Conservation (phyloP, 2,113 vertebrate genomes). For the Penelope pileata region DNA sequence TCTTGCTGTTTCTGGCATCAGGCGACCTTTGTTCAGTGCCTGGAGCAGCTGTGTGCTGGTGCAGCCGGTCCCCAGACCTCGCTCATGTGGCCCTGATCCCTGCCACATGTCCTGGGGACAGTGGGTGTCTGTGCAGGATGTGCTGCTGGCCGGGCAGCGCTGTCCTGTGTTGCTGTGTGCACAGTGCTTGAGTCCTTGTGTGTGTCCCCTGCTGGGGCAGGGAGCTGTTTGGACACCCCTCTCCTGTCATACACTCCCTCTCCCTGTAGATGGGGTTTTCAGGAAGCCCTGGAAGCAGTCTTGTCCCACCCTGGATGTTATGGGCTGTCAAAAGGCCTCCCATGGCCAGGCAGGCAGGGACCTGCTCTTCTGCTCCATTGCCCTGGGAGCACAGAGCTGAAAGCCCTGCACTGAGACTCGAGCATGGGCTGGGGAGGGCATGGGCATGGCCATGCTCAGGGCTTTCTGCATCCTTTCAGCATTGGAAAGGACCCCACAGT, state of each 20-base stretch:
- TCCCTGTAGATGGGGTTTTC: neutral
- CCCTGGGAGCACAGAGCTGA: neutral
- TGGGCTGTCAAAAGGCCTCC: neutral
- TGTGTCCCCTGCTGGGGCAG: too few relatives aligned
- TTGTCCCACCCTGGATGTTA: neutral
- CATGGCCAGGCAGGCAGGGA: too few relatives aligned
- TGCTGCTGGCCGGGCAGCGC: neutral
- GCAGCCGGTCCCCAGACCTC: neutral
- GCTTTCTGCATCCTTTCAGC: neutral
- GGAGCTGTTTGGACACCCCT: neutral
- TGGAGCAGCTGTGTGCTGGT: conserved; percentile 44
- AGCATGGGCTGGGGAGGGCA: neutral
- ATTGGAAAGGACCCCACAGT: too few relatives aligned
- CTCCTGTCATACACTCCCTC: neutral
- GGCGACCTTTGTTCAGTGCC: conserved; percentile 6
- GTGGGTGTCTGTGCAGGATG: neutral
- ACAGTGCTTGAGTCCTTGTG: neutral
- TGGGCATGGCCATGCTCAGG: neutral
- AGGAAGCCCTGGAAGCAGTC: neutral
- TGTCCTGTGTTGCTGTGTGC: neutral
- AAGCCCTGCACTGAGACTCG: too few relatives aligned
- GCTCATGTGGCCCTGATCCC: neutral
- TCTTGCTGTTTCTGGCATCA: conserved; percentile 42
- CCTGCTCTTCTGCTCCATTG: neutral
- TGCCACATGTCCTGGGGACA: neutral